Evolutionary conservation across 1,140 invertebrate species (phyloP).

Genomic region (Scaptomyza montana): DNA sequence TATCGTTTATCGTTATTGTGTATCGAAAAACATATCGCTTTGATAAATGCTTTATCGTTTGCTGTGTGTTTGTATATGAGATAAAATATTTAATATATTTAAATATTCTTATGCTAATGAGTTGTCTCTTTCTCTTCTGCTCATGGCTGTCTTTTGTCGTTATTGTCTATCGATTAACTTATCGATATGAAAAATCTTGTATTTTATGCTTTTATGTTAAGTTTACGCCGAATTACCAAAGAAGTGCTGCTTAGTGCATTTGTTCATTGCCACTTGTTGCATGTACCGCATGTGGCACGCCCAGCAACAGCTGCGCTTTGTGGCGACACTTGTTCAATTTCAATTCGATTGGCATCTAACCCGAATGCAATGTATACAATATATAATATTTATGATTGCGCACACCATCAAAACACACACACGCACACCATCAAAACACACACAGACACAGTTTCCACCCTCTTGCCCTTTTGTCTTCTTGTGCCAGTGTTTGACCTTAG

Average conservation of each 20-base stretch:
- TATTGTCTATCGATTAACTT: constrained; percentile 3
- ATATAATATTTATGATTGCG: constrained; percentile 62
- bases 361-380: constrained; percentile 31
- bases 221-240: too few species aligned
- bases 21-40: too few species aligned
- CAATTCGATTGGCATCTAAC: constrained; percentile 28
- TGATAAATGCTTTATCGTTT: too few species aligned
- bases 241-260: background rate
- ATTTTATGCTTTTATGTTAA: too few species aligned
- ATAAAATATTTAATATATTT: too few species aligned
- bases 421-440: too few species aligned
- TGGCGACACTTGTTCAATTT: constrained; percentile 22
- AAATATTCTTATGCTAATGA: too few species aligned
- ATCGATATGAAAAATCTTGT: background rate
- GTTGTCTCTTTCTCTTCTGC: too few species aligned
- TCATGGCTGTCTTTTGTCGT: too few species aligned
- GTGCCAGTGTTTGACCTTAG: background rate
- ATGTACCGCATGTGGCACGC: constrained; percentile 11
- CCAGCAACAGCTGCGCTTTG: constrained; percentile 27
- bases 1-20: too few species aligned
- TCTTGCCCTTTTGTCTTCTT: background rate
- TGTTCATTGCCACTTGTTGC: background rate
- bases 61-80: too few species aligned
- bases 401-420: constrained; percentile 30
- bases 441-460: background rate